Evolutionary conservation across 2,113 vertebrate species (phyloP), one percentile per base, ranked within the genome.

Genomic region (Paratilapia polleni): DNA sequence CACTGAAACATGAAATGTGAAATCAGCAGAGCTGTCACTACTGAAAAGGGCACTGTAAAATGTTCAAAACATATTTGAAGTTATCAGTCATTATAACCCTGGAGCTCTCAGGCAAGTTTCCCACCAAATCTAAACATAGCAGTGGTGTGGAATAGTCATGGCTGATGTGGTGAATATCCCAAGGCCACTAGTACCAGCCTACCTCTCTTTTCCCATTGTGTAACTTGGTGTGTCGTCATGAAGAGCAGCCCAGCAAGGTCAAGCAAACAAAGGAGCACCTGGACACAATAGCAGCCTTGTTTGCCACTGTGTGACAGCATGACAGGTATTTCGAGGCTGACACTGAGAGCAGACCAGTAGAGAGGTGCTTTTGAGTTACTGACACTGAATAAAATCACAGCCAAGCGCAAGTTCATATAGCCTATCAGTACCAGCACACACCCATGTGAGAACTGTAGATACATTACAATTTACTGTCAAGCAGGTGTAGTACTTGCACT

Each of bases 241-340:
- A 68, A n/a, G 47, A 68, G 74, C 26, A 38, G 47, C 52, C 49
- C 43, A 9, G 24, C 47, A 20, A 64, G 83, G 83, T 84, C 85
- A 70, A 70, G 75, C 86, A 90, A 94, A 93, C 90, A 93, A 90
- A 91, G 80, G 58, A 82, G 78, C 88, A 93, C 90, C 85, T 91
- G 90, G 70, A 84, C 87, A 90, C 84, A 93, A 93, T 49, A 49
- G 85, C 77, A 4, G 57, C 82, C 66, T 85, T 93, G 88, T 93
- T 80, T 57, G 38, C 34, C 19, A 5, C 77, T 15, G 56, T 36
- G 59, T 84, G 82, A 88, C 81, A 80, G 85, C 49, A 28, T 34
- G 68, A 43, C 88, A 93, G 90, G 87, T 93, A 91, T 88, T 91
- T 88, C 76, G 78, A 81, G 86, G 60, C 81, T 64, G 79, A 75